Conservation (phyloP, 2,797 vertebrate genomes). For the Danionella dracula region DNA sequence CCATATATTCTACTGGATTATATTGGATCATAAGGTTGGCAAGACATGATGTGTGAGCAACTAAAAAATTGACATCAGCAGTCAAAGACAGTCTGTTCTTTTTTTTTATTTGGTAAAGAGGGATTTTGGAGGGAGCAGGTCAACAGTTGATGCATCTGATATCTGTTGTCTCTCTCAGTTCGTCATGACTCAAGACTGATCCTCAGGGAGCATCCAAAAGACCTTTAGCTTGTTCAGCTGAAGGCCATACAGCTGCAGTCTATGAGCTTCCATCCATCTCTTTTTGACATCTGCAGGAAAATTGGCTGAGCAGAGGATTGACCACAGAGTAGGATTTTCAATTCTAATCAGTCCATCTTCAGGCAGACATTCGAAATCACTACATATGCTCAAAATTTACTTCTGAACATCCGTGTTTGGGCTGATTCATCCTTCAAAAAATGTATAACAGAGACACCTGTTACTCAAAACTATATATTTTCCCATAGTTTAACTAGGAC, state of each 20-base stretch:
- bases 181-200: slow-evolving; percentile 13
- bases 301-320: background rate
- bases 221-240: slow-evolving; percentile 3
- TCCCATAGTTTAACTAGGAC: too few relatives aligned
- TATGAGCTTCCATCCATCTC: slow-evolving; percentile 6
- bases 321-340: slow-evolving; percentile 4
- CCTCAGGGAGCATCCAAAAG: slow-evolving; percentile 13
- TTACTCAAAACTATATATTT: too few relatives aligned
- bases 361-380: background rate
- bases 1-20: too few relatives aligned
- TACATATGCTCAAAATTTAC: too few relatives aligned
- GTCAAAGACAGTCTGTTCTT: background rate
- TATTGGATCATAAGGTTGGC: background rate
- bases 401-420: too few relatives aligned
- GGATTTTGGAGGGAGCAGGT: background rate
- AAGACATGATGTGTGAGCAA: background rate
- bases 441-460: too few relatives aligned
- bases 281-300: slow-evolving; percentile 9
- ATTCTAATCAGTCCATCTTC: slow-evolving; percentile 5
- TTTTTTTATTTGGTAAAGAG: background rate
- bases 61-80: background rate
- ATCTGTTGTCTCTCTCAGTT: background rate
- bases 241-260: background rate
- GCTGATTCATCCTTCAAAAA: too few relatives aligned
- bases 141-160: slow-evolving; percentile 22